Conservation (phyloP, 1,140 invertebrate species). For the Leptopilina clavipes region DNA sequence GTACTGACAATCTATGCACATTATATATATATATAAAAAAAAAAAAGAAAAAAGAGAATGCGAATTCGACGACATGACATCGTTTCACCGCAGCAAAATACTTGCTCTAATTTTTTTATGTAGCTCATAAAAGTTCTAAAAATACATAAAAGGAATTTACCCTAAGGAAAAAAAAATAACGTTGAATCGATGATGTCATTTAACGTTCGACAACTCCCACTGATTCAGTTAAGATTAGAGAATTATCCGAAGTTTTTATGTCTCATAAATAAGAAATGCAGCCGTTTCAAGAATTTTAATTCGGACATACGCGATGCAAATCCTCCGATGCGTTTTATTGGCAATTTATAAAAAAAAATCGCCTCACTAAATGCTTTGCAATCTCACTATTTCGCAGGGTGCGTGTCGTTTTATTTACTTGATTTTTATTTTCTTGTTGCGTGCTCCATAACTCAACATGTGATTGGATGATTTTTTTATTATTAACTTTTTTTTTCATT, state of each 20-base stretch:
- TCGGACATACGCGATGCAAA: constrained; percentile 52
- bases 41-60: constrained; percentile 39
- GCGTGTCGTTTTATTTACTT: constrained; percentile 54
- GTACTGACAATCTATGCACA: constrained; percentile 36
- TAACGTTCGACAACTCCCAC: constrained; percentile 20
- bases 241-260: constrained; percentile 37
- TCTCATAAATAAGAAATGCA: constrained; percentile 51
- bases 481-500: too few relatives aligned
- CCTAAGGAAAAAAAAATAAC: constrained; percentile 5
- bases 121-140: constrained; percentile 29
- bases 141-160: constrained; percentile 23
- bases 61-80: constrained; percentile 16
- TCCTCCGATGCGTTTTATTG: constrained; percentile 56
- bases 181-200: constrained; percentile 23
- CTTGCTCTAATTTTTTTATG: constrained; percentile 28
- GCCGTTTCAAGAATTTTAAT: constrained; percentile 50
- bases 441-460: constrained; percentile 65
- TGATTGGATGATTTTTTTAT: constrained; percentile 58
- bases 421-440: constrained; percentile 59
- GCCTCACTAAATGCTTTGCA: constrained; percentile 69
- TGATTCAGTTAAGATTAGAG: constrained; percentile 24
- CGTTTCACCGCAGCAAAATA: constrained; percentile 18
- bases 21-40: constrained; percentile 33
- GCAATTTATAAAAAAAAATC: constrained; percentile 59
- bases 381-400: constrained; percentile 66